A percentile compares a stretch with the other conserved stretches of the same genome.
Evolutionary conservation across 2,888 invertebrate species (phyloP).

Genomic region (Calameuta filiformis): DNA sequence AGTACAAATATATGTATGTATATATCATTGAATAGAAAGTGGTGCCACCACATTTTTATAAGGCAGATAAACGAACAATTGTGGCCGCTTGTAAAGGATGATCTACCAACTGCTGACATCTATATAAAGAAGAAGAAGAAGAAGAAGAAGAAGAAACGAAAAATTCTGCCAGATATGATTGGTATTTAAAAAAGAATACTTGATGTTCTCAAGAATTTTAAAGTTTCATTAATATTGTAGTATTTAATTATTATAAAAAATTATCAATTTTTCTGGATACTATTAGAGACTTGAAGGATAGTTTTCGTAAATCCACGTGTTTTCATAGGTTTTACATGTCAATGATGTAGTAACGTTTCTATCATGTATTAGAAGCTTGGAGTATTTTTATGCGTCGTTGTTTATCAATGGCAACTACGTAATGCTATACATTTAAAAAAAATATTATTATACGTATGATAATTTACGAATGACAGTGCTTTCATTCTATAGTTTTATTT

Average conservation of each 20-base stretch:
- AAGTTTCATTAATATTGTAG: neutral
- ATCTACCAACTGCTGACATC: too few relatives aligned
- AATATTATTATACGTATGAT: neutral
- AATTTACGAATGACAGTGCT: neutral
- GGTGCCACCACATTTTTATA: neutral
- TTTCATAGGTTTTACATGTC: neutral
- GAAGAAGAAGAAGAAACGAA: neutral
- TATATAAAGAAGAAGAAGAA: too few relatives aligned
- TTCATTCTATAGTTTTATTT: neutral
- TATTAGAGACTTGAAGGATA: neutral
- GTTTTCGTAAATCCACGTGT: neutral
- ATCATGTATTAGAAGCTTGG: neutral
- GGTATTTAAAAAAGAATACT: neutral
- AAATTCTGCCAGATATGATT: neutral
- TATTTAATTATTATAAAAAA: neutral
- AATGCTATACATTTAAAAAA: neutral
- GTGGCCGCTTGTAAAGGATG: too few relatives aligned
- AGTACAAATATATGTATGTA: neutral
- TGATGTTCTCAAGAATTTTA: neutral
- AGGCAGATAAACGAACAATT: neutral
- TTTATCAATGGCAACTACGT: neutral
- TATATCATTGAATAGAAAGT: neutral
- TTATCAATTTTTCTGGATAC: neutral
- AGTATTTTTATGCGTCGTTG: neutral
- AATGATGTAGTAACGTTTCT: neutral